Conservation (phyloP, 2,888 invertebrate genomes). For the Formica aserva region DNA sequence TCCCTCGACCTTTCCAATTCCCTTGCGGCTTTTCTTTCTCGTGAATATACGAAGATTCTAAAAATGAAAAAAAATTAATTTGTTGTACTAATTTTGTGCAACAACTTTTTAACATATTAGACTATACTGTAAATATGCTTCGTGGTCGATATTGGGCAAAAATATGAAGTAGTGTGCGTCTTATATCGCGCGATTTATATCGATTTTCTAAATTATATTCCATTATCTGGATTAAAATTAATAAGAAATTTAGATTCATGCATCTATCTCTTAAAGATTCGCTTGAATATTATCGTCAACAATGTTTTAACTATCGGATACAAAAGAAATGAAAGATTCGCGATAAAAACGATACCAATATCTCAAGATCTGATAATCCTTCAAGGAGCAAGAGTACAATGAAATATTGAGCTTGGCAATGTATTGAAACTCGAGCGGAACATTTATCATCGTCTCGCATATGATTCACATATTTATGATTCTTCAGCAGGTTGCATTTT, state of each 20-base stretch:
- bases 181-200: neutral
- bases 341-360: neutral
- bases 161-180: neutral
- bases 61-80: constrained; percentile 31
- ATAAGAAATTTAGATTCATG: neutral
- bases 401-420: neutral
- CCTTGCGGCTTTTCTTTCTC: neutral
- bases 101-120: neutral
- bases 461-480: constrained; percentile 22
- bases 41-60: neutral
- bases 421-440: constrained; percentile 28
- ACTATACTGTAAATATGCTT: neutral
- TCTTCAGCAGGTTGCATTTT: constrained; percentile 17
- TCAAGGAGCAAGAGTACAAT: constrained; percentile 6
- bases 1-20: neutral
- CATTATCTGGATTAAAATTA: neutral
- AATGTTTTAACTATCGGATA: neutral
- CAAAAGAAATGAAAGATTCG: neutral
- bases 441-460: constrained; percentile 43
- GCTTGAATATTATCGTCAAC: neutral
- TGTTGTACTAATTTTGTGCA: constrained; percentile 21
- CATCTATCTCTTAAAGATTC: neutral
- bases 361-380: constrained; percentile 18
- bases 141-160: neutral
- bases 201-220: neutral